A percentile compares a stretch with the other conserved stretches of the same genome.
phyloP scores from a whole-genome alignment of 1,140 invertebrate species.

The Drosophila rhopaloa region DNA sequence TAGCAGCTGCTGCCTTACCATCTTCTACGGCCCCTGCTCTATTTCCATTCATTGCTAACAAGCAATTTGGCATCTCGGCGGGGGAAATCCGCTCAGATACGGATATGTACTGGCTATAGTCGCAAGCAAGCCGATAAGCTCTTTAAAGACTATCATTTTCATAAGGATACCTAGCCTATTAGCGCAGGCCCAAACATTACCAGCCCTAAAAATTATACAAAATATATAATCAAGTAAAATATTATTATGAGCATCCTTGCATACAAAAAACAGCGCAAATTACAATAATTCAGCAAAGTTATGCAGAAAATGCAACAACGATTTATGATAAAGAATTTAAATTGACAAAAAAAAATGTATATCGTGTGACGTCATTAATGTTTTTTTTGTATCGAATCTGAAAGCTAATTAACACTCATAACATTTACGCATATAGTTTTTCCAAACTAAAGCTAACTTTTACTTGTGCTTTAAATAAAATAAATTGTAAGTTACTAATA shows the following conservation, averaged over 20 bases:
- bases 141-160: conserved; percentile 11
- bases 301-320: not conserved
- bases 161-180: conserved; percentile 6
- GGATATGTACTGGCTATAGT: conserved; percentile 3
- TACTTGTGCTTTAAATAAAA: too few species aligned
- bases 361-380: not conserved
- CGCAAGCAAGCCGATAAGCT: conserved; percentile 4
- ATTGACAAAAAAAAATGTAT: not conserved
- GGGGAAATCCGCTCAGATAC: conserved; percentile 14
- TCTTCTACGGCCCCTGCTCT: conserved; percentile 28
- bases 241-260: not conserved
- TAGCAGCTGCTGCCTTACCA: conserved; percentile 28
- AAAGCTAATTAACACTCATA: too few species aligned
- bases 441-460: too few species aligned
- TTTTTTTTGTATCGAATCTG: too few species aligned
- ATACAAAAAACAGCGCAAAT: not conserved
- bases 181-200: not conserved
- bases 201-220: not conserved
- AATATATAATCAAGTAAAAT: not conserved
- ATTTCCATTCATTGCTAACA: conserved; percentile 56
- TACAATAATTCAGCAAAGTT: not conserved
- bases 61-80: conserved; percentile 36
- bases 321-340: not conserved
- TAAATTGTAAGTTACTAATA: too few species aligned
- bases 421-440: too few species aligned